Percentiles rank a stretch among this genome's conserved stretches.
phyloP scores from a whole-genome alignment of 2,113 vertebrate genomes.

The Rhinopithecus roxellana region DNA sequence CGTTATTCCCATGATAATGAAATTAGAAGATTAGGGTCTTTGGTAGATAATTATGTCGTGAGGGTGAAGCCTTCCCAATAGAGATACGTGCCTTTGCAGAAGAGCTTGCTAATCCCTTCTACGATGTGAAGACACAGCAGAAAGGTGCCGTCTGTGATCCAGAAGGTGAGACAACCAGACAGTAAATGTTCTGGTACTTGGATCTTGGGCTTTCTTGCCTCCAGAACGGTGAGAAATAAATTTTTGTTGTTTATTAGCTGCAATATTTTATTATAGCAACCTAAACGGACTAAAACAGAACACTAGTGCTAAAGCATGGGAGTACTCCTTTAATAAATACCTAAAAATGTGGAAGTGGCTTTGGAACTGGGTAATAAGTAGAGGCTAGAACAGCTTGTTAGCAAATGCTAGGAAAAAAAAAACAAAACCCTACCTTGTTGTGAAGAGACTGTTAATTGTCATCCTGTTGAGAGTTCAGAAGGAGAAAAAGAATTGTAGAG shows the following conservation, averaged over 20 bases:
- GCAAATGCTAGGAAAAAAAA: not conserved
- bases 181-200: not conserved
- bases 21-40: not conserved
- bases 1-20: too few species aligned
- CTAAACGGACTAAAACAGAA: not conserved
- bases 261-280: not conserved
- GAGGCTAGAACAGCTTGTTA: not conserved
- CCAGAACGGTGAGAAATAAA: not conserved
- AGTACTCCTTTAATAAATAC: not conserved
- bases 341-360: not conserved
- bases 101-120: not conserved
- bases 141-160: not conserved
- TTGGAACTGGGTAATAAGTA: not conserved
- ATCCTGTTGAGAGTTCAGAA: not conserved
- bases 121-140: not conserved
- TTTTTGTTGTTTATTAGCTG: not conserved
- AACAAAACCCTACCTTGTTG: not conserved
- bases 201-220: not conserved
- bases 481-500: not conserved
- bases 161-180: not conserved
- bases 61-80: not conserved
- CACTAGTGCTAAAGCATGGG: not conserved
- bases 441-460: not conserved
- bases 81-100: not conserved
- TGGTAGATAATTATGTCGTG: not conserved